Conservation (phyloP, 1,140 invertebrate genomes). For the Liolophura sinensis region DNA sequence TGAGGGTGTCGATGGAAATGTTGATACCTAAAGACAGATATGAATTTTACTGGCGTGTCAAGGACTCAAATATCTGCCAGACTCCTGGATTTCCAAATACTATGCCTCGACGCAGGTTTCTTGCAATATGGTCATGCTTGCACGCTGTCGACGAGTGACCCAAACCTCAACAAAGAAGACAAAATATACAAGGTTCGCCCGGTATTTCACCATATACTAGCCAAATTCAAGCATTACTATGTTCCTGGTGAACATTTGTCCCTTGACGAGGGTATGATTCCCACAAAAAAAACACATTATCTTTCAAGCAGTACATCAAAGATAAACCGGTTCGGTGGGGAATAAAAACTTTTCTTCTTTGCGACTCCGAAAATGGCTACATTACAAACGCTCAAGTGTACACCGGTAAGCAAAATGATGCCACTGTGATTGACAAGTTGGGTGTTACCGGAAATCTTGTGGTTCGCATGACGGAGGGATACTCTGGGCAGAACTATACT, state of each 20-base stretch:
- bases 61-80: too few relatives aligned
- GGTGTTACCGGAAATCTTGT: conserved; percentile 14
- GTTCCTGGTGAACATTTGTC: conserved; percentile 18
- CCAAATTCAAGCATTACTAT: conserved; percentile 5
- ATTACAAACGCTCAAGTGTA: conserved; percentile 24
- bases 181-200: conserved; percentile 9
- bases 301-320: too few relatives aligned
- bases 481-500: background rate
- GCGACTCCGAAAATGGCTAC: conserved; percentile 24
- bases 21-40: too few relatives aligned
- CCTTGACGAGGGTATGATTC: conserved; percentile 34
- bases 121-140: background rate
- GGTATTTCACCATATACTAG: conserved; percentile 4
- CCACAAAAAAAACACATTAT: conserved; percentile 19
- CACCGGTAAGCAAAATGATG: conserved; percentile 9
- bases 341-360: conserved; percentile 26
- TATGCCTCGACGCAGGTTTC: background rate
- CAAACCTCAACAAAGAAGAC: background rate
- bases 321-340: conserved; percentile 39
- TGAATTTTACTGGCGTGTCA: too few relatives aligned
- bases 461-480: background rate
- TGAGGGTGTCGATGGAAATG: too few relatives aligned
- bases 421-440: conserved; percentile 6
- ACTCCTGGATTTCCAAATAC: conserved; percentile 1
- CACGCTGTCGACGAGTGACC: background rate